Evolutionary conservation across 2,113 vertebrate genomes (phyloP).

Genomic region (Setophaga petechia): DNA sequence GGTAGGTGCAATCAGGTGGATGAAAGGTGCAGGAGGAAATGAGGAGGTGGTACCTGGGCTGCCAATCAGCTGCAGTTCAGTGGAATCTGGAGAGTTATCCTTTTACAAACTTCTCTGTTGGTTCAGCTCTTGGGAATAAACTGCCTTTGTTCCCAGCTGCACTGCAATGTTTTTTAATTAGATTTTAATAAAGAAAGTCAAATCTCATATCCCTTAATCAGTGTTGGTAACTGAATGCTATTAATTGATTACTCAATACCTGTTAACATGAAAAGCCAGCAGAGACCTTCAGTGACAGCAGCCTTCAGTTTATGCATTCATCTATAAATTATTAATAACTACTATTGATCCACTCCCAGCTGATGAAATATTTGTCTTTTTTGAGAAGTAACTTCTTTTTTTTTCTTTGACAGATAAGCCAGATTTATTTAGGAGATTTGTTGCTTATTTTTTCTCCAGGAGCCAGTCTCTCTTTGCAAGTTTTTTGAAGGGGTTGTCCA

Average conservation of each 20-base stretch:
- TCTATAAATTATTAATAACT: conserved; percentile 21
- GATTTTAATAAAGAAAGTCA: conserved; percentile 1
- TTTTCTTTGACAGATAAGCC: not conserved
- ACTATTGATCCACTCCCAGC: not conserved
- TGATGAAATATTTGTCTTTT: not conserved
- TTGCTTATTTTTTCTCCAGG: not conserved
- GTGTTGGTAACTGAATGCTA: not conserved
- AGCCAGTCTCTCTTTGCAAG: not conserved
- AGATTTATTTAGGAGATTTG: not conserved
- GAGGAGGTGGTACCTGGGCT: not conserved
- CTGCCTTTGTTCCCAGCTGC: not conserved
- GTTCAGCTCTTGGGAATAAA: not conserved
- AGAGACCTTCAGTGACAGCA: not conserved
- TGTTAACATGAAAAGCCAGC: not conserved
- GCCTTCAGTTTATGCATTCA: not conserved
- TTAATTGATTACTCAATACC: not conserved
- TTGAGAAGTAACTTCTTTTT: not conserved
- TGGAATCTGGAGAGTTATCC: not conserved
- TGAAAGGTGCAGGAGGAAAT: not conserved
- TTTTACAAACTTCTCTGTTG: not conserved
- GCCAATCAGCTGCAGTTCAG: fast-evolving
- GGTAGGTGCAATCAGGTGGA: not conserved
- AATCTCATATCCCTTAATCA: conserved; percentile 11
- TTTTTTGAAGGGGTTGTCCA: not conserved
- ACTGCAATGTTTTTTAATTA: conserved; percentile 1